Evolutionary conservation across 2,888 invertebrate genomes (phyloP).

Genomic region (Strigamia transsilvanica): DNA sequence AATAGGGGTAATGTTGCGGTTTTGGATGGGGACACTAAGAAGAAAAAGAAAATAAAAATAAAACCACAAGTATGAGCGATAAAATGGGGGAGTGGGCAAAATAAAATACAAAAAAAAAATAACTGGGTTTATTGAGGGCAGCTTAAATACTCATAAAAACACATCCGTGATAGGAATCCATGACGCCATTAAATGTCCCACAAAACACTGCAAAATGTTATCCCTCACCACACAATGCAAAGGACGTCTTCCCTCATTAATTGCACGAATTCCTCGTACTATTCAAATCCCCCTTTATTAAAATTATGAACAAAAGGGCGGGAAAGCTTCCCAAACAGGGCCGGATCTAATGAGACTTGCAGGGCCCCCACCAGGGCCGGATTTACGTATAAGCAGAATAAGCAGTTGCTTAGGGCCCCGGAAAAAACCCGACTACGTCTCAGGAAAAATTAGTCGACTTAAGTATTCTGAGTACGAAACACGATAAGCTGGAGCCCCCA

Average conservation of each 20-base stretch:
- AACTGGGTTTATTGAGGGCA: conserved; percentile 17
- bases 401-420: too few relatives aligned
- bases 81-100: conserved; percentile 12
- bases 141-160: conserved; percentile 30
- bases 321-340: background rate
- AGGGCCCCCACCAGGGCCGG: too few relatives aligned
- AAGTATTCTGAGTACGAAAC: too few relatives aligned
- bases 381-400: too few relatives aligned
- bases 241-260: background rate
- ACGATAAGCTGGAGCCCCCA: too few relatives aligned
- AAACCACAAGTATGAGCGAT: conserved; percentile 6
- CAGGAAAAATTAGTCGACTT: too few relatives aligned
- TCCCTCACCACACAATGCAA: background rate
- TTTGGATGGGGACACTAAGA: background rate
- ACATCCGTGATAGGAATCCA: conserved; percentile 20
- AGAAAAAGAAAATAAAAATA: background rate
- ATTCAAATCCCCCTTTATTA: background rate
- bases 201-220: conserved; percentile 13
- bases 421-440: too few relatives aligned
- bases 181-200: background rate
- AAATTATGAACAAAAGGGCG: background rate
- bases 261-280: background rate
- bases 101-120: too few relatives aligned
- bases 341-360: too few relatives aligned
- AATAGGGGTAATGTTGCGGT: background rate